Base-by-base conservation (phyloP, 2,113 vertebrate genomes). In the Falcunculus frontatus region DNA sequence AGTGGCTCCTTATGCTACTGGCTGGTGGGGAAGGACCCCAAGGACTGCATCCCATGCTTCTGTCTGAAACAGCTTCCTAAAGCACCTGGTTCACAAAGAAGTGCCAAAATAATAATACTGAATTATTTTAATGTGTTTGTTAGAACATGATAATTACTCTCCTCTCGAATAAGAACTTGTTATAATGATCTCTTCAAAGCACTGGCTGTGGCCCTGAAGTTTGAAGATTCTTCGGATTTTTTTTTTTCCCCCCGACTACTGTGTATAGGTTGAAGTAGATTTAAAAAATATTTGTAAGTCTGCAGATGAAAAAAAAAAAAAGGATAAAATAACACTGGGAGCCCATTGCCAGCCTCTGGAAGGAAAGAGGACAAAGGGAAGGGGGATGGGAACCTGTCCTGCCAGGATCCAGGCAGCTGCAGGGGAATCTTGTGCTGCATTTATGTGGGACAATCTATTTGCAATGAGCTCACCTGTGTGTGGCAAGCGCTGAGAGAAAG, bases 401-500 rank as follows among this genome's bases (percentile, higher is more conserved):
- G 32, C 50, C 10, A 25, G 55, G 32, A 32, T 73, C 22, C 10
- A 8, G 16, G 42, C 12, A 18, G 72, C 53, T 74, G 68, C 80
- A 86, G 81, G 52, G 81, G 35, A 25, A 44, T 39, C 56, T 39
- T 0, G 1, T 50, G 17, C 22, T 16, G n/a, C 1, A 0, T 29
- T 55, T 11, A 7, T 6, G 9, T 39, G 32, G n/a, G 35, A 20
- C 12, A 44, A 11, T 14, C 5, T 3, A 2, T 39, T 22, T 49
- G 32, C 59, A 62, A 0, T 9, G 41, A 46, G 4, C 35, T 74
- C 37, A 35, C 37, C n/a, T 82, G 57, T 57, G 44, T 21, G 4
- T 32, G 37, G 25, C 30, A 47, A 4, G 12, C 23, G 6, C 0
- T 7, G 3, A 5, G 67, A 32, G 33, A 60, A 56, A 33, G n/a